These are phyloP conservation scores for Pemphigus obesinymphae DNA, from an alignment of 1,140 invertebrate genomes.

Conservation along the genomic window DNA sequence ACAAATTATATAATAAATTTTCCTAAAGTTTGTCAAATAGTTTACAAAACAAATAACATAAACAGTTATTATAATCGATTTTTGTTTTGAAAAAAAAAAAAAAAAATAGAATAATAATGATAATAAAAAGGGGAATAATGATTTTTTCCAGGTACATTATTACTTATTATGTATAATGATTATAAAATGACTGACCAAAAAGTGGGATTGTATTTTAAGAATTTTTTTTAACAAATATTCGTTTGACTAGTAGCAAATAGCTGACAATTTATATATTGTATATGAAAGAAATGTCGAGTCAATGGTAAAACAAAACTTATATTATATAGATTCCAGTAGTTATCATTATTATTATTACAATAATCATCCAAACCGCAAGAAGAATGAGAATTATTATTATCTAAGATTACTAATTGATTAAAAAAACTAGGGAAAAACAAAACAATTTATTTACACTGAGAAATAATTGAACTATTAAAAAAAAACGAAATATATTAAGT, in stretches of 20 bases:
- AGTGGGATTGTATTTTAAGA: neutral
- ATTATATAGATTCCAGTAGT: neutral
- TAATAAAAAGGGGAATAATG: no score
- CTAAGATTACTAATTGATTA: neutral
- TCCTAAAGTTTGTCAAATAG: conserved; percentile 15
- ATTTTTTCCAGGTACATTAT: no score
- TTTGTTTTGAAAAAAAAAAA: neutral
- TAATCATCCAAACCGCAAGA: neutral
- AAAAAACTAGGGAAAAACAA: conserved; percentile 6
- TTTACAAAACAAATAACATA: conserved; percentile 22
- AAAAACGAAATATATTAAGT: conserved; percentile 19
- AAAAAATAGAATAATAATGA: neutral
- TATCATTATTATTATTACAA: neutral
- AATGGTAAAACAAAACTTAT: neutral
- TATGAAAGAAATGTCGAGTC: neutral
- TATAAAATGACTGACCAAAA: neutral
- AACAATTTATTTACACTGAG: conserved; percentile 30
- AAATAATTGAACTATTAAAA: conserved; percentile 32
- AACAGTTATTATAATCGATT: neutral
- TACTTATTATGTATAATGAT: neutral
- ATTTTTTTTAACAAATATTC: neutral
- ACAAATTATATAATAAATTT: conserved; percentile 24
- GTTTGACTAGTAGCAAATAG: neutral
- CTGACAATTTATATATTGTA: no score
- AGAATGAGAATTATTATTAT: neutral